Conservation (phyloP, 2,113 vertebrate species). For the Vireo altiloquus region DNA sequence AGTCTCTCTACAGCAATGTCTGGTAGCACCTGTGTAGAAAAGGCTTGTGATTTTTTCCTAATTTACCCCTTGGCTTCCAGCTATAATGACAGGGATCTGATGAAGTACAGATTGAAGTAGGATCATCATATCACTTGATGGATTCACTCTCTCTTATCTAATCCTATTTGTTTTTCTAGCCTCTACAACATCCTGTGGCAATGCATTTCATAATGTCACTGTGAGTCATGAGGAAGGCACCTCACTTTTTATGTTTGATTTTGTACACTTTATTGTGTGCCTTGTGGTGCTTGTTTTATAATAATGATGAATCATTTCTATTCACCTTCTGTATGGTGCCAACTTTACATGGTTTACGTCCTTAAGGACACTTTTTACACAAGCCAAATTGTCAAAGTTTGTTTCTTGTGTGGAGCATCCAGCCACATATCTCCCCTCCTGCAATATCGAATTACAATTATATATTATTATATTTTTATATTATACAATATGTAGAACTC, state of each 20-base stretch:
- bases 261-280: background rate
- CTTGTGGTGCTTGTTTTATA: background rate
- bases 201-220: background rate
- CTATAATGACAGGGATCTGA: background rate
- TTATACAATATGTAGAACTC: background rate
- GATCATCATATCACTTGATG: background rate
- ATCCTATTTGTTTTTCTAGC: background rate
- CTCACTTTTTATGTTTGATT: background rate
- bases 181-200: background rate
- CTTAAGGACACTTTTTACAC: background rate
- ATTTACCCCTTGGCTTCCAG: background rate
- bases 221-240: background rate
- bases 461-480: background rate
- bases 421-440: background rate
- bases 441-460: background rate
- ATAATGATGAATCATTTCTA: background rate
- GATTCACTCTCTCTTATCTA: background rate
- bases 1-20: background rate
- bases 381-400: background rate
- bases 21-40: background rate
- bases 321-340: background rate
- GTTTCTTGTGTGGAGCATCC: background rate
- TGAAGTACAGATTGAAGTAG: background rate
- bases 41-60: background rate
- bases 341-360: background rate